A percentile compares a stretch with the other conserved stretches of the same genome.
phyloP scores from a whole-genome alignment of 2,797 vertebrate genomes.

The Lepilemur ruficaudatus region DNA sequence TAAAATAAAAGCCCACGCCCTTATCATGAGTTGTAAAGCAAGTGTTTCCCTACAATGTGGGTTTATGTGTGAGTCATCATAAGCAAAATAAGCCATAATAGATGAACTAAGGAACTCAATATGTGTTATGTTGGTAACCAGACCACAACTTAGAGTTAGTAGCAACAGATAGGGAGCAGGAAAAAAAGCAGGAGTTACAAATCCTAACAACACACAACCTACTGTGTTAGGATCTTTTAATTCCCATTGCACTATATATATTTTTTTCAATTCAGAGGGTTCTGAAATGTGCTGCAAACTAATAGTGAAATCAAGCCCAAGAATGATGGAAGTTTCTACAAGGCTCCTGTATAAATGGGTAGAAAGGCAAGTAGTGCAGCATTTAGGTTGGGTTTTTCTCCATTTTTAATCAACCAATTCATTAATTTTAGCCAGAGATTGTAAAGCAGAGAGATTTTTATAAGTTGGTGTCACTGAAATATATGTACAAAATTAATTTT shows the following conservation, averaged over 20 bases:
- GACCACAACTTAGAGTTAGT: background rate
- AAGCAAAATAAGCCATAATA: background rate
- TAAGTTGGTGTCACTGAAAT: background rate
- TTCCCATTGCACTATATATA: background rate
- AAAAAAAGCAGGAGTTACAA: background rate
- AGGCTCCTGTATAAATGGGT: background rate
- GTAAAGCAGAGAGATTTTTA: background rate
- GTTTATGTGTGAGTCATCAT: background rate
- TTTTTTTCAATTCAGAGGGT: background rate
- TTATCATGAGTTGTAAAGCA: background rate
- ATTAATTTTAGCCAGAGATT: background rate
- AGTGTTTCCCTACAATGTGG: background rate
- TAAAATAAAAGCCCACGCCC: background rate
- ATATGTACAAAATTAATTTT: background rate
- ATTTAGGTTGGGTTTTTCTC: background rate
- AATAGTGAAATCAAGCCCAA: background rate
- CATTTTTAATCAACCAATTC: background rate
- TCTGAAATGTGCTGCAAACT: background rate
- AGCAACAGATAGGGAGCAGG: background rate
- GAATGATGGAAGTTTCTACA: background rate
- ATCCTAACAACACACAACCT: background rate
- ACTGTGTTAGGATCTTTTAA: background rate
- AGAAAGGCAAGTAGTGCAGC: background rate
- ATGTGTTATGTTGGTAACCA: background rate
- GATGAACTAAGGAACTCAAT: background rate